Evolutionary conservation across 2,113 vertebrate genomes (phyloP), one percentile per base, ranked within the genome.

Genomic region (Nesogale talazaci): DNA sequence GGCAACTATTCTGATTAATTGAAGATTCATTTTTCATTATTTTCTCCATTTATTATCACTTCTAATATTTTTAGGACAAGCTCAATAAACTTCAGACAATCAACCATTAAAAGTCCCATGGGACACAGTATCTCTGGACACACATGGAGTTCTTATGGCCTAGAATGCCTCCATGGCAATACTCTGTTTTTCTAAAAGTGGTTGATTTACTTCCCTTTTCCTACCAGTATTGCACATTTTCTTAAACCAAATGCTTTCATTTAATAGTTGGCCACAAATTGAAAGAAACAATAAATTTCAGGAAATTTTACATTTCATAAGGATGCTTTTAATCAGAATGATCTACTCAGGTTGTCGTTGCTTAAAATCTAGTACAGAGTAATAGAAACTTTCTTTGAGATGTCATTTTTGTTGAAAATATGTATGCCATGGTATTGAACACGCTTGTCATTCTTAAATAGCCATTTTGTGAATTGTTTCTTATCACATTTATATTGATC

Each of bases 351-450:
- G 56, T 86, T 91, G 29, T 69, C 61, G 3, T 83, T 90, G 22
- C 31, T 93, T 94, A 83, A 93, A 90, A 90, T 74, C 34, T 65
- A 69, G 31, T 36, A 23, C 59, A 83, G 5, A 87, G 29, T 3
- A 38, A 4, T 36, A 63, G 42, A 88, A 93, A 38, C 38, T 31
- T 83, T 36, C 16, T 76, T 34, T 11, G 2, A 14, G 6, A 63
- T 23, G 10, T 27, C 12, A 81, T 65, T 52, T 52, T 52, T 12
- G 5, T 46, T 46, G 42, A 46, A 46, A 52, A 52, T 12, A 52
- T 52, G 14, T 12, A 52, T 52, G 17, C 63, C 46, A 4, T 77
- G 40, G 16, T 75, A 76, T 9, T 80, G 27, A 86, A 77, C 70
- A 15, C 2, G 77, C 92, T 80, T 90, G 20, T 6, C 17, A 81